These are phyloP conservation scores for Psammodynastes pulverulentus DNA, from an alignment of 2,113 vertebrate genomes.

Conservation along the genomic window DNA sequence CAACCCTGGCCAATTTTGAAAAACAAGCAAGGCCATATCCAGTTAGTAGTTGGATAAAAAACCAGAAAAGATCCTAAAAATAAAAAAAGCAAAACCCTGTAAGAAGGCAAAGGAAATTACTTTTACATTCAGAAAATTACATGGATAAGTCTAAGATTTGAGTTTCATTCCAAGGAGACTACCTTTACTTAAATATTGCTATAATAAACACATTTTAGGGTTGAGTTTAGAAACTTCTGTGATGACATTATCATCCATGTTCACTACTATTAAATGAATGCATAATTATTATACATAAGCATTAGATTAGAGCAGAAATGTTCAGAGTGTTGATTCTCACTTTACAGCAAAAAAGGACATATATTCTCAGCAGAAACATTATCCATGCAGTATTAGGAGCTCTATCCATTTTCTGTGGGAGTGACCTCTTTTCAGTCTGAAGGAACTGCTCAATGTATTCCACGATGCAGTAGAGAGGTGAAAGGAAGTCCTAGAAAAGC, in stretches of 20 bases:
- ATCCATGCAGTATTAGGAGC: not conserved
- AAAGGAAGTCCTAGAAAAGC: not conserved
- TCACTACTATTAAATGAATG: no score
- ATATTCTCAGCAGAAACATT: not conserved
- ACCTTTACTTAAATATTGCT: not conserved
- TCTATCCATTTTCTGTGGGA: not conserved
- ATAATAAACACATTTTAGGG: not conserved
- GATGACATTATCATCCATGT: not conserved
- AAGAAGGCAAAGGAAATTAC: not conserved
- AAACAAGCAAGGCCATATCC: not conserved
- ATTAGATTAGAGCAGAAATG: not conserved
- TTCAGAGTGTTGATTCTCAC: not conserved
- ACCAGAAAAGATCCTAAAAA: not conserved
- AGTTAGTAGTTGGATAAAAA: not conserved
- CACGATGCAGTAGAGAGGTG: not conserved
- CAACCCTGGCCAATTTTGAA: not conserved
- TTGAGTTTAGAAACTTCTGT: not conserved
- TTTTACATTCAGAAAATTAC: not conserved
- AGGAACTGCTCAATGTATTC: not conserved
- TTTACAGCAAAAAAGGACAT: not conserved
- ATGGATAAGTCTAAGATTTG: not conserved
- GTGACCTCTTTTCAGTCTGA: not conserved
- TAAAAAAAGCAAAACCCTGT: not conserved
- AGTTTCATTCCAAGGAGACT: not conserved
- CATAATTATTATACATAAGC: not conserved